Percentiles rank a stretch among this genome's conserved stretches.
Conservation (phyloP, 2,888 invertebrate genomes). For the Pycnomerus fuliginosus region DNA sequence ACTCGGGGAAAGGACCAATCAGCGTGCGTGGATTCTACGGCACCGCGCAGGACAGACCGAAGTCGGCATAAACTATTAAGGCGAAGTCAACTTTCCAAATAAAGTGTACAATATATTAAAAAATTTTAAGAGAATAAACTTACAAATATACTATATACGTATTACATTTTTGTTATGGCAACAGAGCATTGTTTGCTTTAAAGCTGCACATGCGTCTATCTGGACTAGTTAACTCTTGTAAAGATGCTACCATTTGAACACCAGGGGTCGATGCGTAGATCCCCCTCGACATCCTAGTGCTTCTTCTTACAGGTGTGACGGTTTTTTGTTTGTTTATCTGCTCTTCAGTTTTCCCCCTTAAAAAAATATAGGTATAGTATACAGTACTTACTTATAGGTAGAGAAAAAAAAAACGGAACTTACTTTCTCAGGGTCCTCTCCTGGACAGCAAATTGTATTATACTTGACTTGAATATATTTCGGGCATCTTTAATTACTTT, state of each 20-base stretch:
- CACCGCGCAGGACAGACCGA: too few species aligned
- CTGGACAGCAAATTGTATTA: conserved; percentile 61
- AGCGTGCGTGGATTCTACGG: too few species aligned
- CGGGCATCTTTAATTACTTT: conserved; percentile 54
- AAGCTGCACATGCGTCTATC: too few species aligned
- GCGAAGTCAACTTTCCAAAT: too few species aligned
- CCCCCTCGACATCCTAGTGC: conserved; percentile 47
- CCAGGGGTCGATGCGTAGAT: conserved; percentile 36
- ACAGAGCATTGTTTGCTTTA: not conserved
- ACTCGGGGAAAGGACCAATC: too few species aligned
- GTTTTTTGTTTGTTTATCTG: too few species aligned
- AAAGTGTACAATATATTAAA: too few species aligned
- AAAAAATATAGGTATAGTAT: not conserved
- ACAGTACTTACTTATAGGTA: not conserved
- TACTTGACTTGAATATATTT: conserved; percentile 61
- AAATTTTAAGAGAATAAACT: too few species aligned
- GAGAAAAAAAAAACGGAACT: conserved; percentile 12
- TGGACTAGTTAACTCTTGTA: too few species aligned
- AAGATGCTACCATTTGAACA: conserved; percentile 34
- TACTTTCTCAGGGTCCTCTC: conserved; percentile 39
- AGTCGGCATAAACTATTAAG: too few species aligned
- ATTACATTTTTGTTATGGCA: too few species aligned
- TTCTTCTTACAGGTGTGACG: conserved; percentile 57
- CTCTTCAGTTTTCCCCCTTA: conserved; percentile 1
- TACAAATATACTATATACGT: too few species aligned